A percentile compares a stretch with the other conserved stretches of the same genome.
These are phyloP conservation scores for Platycheirus rosarum DNA, from an alignment of 2,888 invertebrate species.

Conservation along the genomic window DNA sequence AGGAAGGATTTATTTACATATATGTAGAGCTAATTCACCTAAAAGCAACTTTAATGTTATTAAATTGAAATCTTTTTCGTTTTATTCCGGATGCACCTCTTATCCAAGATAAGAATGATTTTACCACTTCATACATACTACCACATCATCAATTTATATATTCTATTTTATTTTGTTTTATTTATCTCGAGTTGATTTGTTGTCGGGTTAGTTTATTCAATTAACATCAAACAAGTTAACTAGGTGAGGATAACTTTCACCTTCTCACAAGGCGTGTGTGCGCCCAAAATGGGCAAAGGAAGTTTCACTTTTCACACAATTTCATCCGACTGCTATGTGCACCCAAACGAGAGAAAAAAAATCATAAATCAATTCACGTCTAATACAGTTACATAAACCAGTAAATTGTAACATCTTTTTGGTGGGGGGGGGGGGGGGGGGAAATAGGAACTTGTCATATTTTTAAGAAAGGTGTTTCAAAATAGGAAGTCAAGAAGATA, in stretches of 20 bases:
- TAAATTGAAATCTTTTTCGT: too few relatives aligned
- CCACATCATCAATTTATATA: too few relatives aligned
- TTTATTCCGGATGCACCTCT: too few relatives aligned
- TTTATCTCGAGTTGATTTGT: constrained; percentile 40
- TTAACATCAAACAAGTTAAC: constrained; percentile 41
- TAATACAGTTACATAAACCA: neutral
- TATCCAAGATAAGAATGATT: too few relatives aligned
- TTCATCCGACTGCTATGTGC: constrained; percentile 18
- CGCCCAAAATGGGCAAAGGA: constrained; percentile 39
- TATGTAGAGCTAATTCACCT: too few relatives aligned
- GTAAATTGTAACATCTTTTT: too few relatives aligned
- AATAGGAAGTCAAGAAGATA: too few relatives aligned
- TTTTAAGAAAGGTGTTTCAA: too few relatives aligned
- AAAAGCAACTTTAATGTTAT: too few relatives aligned
- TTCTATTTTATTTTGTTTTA: neutral
- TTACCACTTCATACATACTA: neutral
- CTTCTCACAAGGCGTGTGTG: constrained; percentile 24
- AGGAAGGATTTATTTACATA: neutral
- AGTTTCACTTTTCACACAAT: constrained; percentile 48
- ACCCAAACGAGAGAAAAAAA: neutral
- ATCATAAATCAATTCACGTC: constrained; percentile 16
- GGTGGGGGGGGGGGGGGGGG: too few relatives aligned
- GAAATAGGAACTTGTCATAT: too few relatives aligned
- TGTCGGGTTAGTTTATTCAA: constrained; percentile 45
- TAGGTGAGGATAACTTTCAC: constrained; percentile 68